phyloP scores from a whole-genome alignment of 1,140 invertebrate genomes.

The Zaprionus davidi region DNA sequence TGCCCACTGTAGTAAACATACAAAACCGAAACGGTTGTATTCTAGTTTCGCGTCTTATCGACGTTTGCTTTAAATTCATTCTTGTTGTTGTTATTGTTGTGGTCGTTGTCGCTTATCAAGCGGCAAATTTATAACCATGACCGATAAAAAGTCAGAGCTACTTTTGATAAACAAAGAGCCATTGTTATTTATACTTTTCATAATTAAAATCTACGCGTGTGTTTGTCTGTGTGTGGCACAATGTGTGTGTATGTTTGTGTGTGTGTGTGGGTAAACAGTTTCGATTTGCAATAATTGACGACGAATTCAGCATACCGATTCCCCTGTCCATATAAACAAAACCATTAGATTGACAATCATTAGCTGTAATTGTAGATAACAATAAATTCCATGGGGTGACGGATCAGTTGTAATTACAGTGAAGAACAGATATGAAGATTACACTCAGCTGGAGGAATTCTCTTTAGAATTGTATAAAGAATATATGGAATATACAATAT shows the following conservation, averaged over 20 bases:
- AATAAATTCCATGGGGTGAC: background rate
- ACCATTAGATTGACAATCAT: slow-evolving; percentile 4
- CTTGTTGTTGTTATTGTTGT: background rate
- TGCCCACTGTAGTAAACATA: background rate
- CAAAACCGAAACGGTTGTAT: background rate
- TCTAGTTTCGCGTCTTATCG: slow-evolving; percentile 30
- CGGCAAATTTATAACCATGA: slow-evolving; percentile 49
- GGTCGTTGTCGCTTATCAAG: slow-evolving; percentile 32
- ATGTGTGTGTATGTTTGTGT: background rate
- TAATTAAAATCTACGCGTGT: slow-evolving; percentile 37
- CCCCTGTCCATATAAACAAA: background rate
- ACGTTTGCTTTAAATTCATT: slow-evolving; percentile 28
- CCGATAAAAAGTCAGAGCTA: slow-evolving; percentile 40
- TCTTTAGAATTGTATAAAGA: no score
- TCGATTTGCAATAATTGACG: slow-evolving; percentile 17
- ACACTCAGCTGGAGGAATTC: background rate
- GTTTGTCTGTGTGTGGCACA: background rate
- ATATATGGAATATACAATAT: no score
- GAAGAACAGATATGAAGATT: background rate
- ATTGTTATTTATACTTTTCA: slow-evolving; percentile 42
- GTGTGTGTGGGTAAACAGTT: slow-evolving; percentile 1
- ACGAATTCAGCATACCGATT: background rate
- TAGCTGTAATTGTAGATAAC: slow-evolving; percentile 6
- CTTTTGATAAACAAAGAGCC: slow-evolving; percentile 47
- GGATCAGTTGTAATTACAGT: slow-evolving; percentile 2